Evolutionary conservation across 2,797 vertebrate genomes (phyloP).

Genomic region (Microchirus variegatus): DNA sequence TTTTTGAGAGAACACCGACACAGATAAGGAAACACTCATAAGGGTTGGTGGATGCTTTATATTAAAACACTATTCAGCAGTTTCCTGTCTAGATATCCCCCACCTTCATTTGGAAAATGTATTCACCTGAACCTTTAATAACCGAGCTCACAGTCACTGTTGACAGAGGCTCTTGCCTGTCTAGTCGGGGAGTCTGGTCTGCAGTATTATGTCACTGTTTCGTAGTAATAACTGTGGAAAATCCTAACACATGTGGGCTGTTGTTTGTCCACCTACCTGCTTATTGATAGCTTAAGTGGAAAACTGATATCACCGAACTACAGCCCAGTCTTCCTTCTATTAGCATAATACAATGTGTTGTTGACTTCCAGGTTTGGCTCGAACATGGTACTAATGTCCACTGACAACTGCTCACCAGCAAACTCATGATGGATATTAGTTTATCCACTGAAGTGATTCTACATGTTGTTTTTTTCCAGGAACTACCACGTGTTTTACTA

Average conservation of each 20-base stretch:
- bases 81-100: slow-evolving; percentile 30
- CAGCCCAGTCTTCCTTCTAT: slow-evolving; percentile 27
- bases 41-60: neutral
- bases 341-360: slow-evolving; percentile 40
- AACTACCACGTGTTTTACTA: slow-evolving; percentile 99
- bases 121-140: slow-evolving; percentile 16
- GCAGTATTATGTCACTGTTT: slow-evolving; percentile 55
- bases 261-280: slow-evolving; percentile 22
- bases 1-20: neutral
- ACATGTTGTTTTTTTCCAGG: slow-evolving; percentile 68
- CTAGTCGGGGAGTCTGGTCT: slow-evolving; percentile 31
- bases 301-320: slow-evolving; percentile 36
- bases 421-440: slow-evolving; percentile 13
- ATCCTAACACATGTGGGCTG: slow-evolving; percentile 50
- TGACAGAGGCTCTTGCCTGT: slow-evolving; percentile 26
- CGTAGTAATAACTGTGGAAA: slow-evolving; percentile 57
- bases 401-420: slow-evolving; percentile 13
- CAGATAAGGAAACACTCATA: neutral
- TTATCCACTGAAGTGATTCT: neutral
- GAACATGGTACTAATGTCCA: slow-evolving; percentile 11
- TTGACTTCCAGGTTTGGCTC: slow-evolving; percentile 35
- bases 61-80: slow-evolving; percentile 5
- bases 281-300: slow-evolving; percentile 49
- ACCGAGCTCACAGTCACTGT: slow-evolving; percentile 29
- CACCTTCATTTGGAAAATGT: slow-evolving; percentile 26